phyloP scores from a whole-genome alignment of 2,888 invertebrate genomes.

The Standfussiana lucernea region DNA sequence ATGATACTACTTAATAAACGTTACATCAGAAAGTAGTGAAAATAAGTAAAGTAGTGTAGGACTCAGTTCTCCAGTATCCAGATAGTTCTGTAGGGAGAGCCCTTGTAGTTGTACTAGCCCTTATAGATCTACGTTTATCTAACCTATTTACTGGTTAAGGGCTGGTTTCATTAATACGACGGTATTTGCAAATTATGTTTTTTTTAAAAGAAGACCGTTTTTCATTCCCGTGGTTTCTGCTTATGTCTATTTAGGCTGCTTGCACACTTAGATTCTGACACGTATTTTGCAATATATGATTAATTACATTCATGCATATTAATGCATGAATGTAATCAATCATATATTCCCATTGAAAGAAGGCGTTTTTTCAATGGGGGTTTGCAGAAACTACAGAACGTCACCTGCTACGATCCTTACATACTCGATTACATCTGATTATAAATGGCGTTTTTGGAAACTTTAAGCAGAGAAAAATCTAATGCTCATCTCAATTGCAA shows the following conservation, averaged over 20 bases:
- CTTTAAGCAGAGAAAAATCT: not conserved
- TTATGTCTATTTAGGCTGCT: not conserved
- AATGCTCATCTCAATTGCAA: not conserved
- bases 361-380: not conserved
- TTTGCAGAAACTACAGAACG: not conserved
- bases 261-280: not conserved
- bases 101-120: not conserved
- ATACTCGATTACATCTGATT: not conserved
- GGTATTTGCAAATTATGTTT: not conserved
- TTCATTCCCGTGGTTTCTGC: not conserved
- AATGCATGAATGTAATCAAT: no score
- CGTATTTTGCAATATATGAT: not conserved
- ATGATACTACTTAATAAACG: not conserved
- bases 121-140: not conserved
- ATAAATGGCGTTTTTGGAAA: not conserved
- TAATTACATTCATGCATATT: not conserved
- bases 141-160: slow-evolving; percentile 9
- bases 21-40: not conserved
- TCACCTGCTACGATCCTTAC: not conserved
- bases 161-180: not conserved
- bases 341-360: no score
- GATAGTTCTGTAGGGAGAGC: slow-evolving; percentile 5
- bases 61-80: slow-evolving; percentile 19
- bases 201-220: not conserved
- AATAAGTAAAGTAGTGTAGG: slow-evolving; percentile 4